Percentiles rank a stretch among this genome's conserved stretches.
These are phyloP conservation scores for Symphodus melops DNA, from an alignment of 2,113 vertebrate species.

Conservation along the genomic window DNA sequence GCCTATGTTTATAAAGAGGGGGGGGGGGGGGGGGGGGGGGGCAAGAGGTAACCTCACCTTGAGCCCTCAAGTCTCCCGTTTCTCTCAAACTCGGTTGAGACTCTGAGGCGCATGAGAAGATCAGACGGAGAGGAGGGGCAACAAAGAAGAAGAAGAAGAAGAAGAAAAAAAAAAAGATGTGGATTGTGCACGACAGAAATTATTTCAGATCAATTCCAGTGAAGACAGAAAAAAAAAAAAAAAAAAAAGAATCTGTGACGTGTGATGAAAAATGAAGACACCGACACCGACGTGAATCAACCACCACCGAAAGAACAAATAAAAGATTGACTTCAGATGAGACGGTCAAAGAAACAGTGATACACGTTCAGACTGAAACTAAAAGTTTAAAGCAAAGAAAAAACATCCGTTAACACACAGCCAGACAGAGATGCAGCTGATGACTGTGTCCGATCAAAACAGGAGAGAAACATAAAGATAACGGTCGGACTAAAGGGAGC, in stretches of 20 bases:
- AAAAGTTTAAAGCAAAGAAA: slow-evolving; percentile 21
- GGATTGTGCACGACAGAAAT: slow-evolving; percentile 70
- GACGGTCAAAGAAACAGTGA: slow-evolving; percentile 12
- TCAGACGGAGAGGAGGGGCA: slow-evolving; percentile 27
- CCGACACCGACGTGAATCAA: slow-evolving; percentile 30
- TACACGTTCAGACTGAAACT: slow-evolving; percentile 20
- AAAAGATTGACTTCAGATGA: slow-evolving; percentile 38
- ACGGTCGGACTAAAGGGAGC: background rate
- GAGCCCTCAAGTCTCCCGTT: slow-evolving; percentile 99
- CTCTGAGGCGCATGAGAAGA: slow-evolving; percentile 81
- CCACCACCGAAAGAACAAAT: slow-evolving; percentile 38
- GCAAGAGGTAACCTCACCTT: slow-evolving; percentile 90
- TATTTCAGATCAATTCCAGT: slow-evolving; percentile 60
- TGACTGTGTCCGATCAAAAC: background rate
- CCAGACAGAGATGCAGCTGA: background rate
- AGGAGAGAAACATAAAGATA: background rate
- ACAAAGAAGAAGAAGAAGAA: slow-evolving; percentile 17
- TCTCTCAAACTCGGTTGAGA: slow-evolving; percentile 98
- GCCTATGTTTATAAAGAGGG: background rate
- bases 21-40: background rate
- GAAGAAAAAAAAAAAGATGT: slow-evolving; percentile 63
- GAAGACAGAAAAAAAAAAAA: slow-evolving; percentile 6
- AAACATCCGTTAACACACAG: background rate
- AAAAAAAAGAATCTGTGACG: slow-evolving; percentile 23
- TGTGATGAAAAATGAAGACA: slow-evolving; percentile 10